These are phyloP conservation scores for Campoletis sonorensis DNA, from an alignment of 1,140 invertebrate genomes.

Conservation along the genomic window DNA sequence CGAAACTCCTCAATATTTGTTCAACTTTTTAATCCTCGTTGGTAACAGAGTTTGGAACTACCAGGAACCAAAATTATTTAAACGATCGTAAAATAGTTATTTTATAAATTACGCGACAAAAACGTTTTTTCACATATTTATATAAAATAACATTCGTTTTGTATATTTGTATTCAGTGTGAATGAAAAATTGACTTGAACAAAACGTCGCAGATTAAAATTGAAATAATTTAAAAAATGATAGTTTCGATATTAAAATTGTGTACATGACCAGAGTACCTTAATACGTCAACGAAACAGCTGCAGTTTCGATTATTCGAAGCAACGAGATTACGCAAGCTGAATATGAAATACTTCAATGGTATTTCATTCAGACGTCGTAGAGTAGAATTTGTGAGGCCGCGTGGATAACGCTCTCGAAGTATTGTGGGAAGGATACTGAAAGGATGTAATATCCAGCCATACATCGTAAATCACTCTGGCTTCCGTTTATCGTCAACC, in stretches of 20 bases:
- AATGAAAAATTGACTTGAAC: no score
- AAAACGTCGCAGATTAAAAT: no score
- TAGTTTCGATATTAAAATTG: background rate
- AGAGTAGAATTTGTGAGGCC: background rate
- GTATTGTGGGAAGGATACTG: slow-evolving; percentile 16
- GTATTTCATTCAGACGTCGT: slow-evolving; percentile 5
- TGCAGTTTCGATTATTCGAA: slow-evolving; percentile 17
- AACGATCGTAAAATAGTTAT: no score
- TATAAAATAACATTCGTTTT: no score
- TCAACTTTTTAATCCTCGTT: no score
- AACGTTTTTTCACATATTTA: no score
- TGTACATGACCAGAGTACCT: background rate
- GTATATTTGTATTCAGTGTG: no score
- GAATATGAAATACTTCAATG: slow-evolving; percentile 19
- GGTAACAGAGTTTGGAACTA: no score
- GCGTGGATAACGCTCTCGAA: background rate
- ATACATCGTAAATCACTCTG: slow-evolving; percentile 22
- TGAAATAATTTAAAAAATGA: no score
- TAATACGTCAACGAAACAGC: background rate
- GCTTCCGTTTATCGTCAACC: slow-evolving; percentile 25
- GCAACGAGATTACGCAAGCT: slow-evolving; percentile 17
- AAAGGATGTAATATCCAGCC: slow-evolving; percentile 31
- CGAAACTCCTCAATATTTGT: no score
- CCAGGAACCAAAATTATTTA: no score
- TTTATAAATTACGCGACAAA: no score